phyloP scores from a whole-genome alignment of 2,113 vertebrate genomes.

The Indri indri region DNA sequence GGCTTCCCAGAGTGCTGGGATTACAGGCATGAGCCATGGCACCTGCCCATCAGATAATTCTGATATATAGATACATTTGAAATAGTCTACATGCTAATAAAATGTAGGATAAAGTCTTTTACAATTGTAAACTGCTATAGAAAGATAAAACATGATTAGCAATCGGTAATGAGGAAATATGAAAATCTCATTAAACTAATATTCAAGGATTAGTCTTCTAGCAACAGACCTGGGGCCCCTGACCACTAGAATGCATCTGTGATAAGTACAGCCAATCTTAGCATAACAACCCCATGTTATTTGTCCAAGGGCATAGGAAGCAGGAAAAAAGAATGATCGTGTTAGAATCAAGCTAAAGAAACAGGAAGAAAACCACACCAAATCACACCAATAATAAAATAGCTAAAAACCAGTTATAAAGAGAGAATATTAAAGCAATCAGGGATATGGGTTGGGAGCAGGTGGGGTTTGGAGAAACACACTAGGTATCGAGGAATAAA shows the following conservation, averaged over 20 bases:
- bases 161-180: neutral
- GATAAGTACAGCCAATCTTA: neutral
- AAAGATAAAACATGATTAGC: neutral
- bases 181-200: neutral
- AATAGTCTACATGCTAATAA: neutral
- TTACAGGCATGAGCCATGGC: too few relatives aligned
- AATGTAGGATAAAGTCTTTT: neutral
- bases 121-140: neutral
- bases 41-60: neutral
- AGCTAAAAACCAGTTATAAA: neutral
- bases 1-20: too few relatives aligned
- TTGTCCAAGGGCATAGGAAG: neutral
- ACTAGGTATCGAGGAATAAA: neutral
- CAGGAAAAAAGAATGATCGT: neutral
- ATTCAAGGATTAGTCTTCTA: neutral
- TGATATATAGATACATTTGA: neutral
- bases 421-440: conserved; percentile 5
- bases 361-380: neutral
- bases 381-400: neutral
- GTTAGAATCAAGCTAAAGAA: neutral
- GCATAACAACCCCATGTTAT: neutral
- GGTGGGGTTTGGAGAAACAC: neutral
- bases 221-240: neutral
- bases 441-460: neutral
- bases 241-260: neutral